Evolutionary conservation across 2,888 invertebrate genomes (phyloP).

Genomic region (Bombyx huttoni): DNA sequence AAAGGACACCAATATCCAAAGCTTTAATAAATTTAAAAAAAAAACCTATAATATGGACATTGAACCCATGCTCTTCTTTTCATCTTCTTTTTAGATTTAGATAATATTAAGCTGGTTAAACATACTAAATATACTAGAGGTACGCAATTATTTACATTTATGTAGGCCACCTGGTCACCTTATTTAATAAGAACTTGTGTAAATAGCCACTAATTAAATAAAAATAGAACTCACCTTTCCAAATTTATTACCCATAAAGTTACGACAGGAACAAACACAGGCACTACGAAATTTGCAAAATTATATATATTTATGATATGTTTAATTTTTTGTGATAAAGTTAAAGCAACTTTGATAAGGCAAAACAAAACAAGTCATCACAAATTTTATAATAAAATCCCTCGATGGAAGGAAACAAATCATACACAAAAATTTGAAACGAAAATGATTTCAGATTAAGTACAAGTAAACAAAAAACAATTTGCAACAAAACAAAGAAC

Average conservation of each 20-base stretch:
- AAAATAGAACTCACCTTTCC: slow-evolving; percentile 22
- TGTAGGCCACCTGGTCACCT: slow-evolving; percentile 7
- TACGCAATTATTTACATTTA: not conserved
- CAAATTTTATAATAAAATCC: not conserved
- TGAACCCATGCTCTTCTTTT: no score
- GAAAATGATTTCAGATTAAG: not conserved
- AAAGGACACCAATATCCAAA: no score
- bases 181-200: slow-evolving; percentile 3
- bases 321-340: not conserved
- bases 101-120: not conserved
- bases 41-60: no score
- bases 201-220: not conserved
- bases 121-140: no score
- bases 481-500: not conserved
- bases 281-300: not conserved
- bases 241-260: slow-evolving; percentile 30
- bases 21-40: no score
- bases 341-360: not conserved
- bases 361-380: not conserved
- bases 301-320: not conserved
- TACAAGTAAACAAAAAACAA: not conserved
- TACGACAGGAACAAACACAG: slow-evolving; percentile 3
- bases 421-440: not conserved
- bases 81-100: not conserved
- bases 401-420: not conserved